Base-by-base conservation (phyloP, 2,113 vertebrate genomes). In the Burhinus oedicnemus region DNA sequence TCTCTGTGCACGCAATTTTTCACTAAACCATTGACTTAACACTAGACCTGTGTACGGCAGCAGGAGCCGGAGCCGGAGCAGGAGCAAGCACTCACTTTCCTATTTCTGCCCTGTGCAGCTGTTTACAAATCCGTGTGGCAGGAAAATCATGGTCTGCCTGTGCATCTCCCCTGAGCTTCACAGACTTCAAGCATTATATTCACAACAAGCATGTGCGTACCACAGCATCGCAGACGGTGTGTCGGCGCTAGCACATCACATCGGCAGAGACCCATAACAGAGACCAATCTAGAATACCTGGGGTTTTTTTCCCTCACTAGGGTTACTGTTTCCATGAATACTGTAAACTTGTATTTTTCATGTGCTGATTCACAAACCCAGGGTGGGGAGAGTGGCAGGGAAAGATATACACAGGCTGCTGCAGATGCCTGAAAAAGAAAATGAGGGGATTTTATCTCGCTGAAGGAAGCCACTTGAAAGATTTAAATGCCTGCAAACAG, bases 191-290 rank as follows among this genome's bases (percentile, higher is more conserved):
- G 9, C 12, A 12, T 30, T 44, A 22, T 21, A 49, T 13, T 22
- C 27, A 38, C 51, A 30, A 55, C 20, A 38, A 51, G 6, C 12
- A 34, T 6, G 14, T 26, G 44, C 42, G 36, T 29, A 54, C 17
- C 11, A 32, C 32, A 51, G 32, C 32, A 20, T 30, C n/a, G 44
- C 69, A 51, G 19, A 8, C 4, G 6, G 26, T n/a, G 14, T 19
- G 26, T 6, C 45, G 45, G 5, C 23, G 34, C 34, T 32, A 55
- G 23, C 44, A 11, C 9, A 34, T 13, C 8, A 18, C 0, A 0
- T 18, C 17, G 34, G 16, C 45, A 52, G 22, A 77, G 30, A 29
- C 7, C 6, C 8, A 4, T 44, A 47, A 42, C 23, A 81, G 32
- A 55, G 6, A 54, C 12, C 40, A 64, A 6, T 6, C 32, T 36